Evolutionary conservation across 2,888 invertebrate genomes (phyloP), one percentile per base, ranked within the genome.

Genomic region (Eilema depressum): DNA sequence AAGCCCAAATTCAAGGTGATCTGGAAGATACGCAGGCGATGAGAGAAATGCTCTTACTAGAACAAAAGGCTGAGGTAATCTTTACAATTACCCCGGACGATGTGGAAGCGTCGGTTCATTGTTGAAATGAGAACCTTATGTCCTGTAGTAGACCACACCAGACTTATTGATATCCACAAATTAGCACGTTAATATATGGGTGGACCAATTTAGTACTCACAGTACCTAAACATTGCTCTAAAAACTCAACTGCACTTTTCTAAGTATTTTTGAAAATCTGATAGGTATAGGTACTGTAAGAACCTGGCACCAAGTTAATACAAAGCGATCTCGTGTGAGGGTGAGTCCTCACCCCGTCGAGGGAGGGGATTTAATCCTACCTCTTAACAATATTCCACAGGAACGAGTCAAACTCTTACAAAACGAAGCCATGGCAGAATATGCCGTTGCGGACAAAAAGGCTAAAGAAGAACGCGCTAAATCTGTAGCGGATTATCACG

Each of bases 391-490:
- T 57, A 12, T 37, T 41, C 63, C 28, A 26, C 56, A 85, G 90
- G 78, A 80, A 61, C 77, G 77, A 67, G 73, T 80, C 20, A 84
- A 77, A 66, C 71, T 70, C 7, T 60, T 75, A 17, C 70, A 83
- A 70, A 84, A 76, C 65, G 70, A 86, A 79, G 83, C 78, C 33
- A 63, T 83, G 3, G 76, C 83, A 69, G 72, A 86, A 71, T 85
- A 78, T 70, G 77, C 77, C 64, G 70, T 69, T 25, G 82, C 84
- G 66, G 74, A 78, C 11, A 82, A 83, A 66, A 73, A 81, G 30
- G 72, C 83, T 4, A 79, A 75, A 70, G 74, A 84, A 64, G 71
- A 76, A 26, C 81, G 78, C 75, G 75, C 69, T 5, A 79, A 80
- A 60, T 75, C 79, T 62, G 79, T 85, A 67, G 75, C 83, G 33